Percentiles rank a stretch among this genome's conserved stretches.
These are phyloP conservation scores for Synchiropus splendidus DNA, from an alignment of 2,113 vertebrate species.

Conservation along the genomic window DNA sequence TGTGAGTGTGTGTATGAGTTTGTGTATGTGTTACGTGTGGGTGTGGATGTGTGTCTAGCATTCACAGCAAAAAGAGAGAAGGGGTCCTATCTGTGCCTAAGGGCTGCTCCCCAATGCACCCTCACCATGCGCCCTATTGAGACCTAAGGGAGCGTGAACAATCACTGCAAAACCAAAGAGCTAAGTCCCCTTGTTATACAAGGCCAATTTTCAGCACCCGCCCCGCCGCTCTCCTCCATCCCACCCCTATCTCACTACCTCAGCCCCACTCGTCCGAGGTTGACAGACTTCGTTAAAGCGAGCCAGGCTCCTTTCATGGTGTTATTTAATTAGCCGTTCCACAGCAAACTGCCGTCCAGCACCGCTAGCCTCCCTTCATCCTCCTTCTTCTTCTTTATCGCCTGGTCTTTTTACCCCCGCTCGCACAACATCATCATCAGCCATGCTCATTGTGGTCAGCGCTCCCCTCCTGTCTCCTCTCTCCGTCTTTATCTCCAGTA, in stretches of 20 bases:
- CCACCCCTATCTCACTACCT: slow-evolving; percentile 17
- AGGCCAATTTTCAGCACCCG: slow-evolving; percentile 69
- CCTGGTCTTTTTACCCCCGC: slow-evolving; percentile 12
- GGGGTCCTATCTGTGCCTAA: slow-evolving; percentile 53
- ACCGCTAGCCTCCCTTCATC: not conserved
- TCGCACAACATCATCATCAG: slow-evolving; percentile 54
- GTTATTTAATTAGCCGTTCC: slow-evolving; percentile 75
- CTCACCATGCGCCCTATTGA: slow-evolving; percentile 80
- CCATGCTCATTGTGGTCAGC: slow-evolving; percentile 19
- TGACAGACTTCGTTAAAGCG: slow-evolving; percentile 73
- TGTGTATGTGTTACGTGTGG: slow-evolving; percentile 30
- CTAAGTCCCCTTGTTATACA: slow-evolving; percentile 86
- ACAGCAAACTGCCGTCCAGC: slow-evolving; percentile 59
- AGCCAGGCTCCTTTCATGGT: slow-evolving; percentile 69
- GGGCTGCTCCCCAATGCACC: slow-evolving; percentile 65
- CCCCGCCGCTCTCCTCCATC: slow-evolving; percentile 53
- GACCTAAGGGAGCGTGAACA: slow-evolving; percentile 87
- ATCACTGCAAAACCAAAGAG: slow-evolving; percentile 81
- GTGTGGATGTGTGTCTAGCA: slow-evolving; percentile 44
- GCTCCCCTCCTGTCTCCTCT: slow-evolving; percentile 25
- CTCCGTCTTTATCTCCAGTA: slow-evolving; percentile 53
- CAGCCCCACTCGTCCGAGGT: slow-evolving; percentile 53
- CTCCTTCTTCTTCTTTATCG: slow-evolving; percentile 13
- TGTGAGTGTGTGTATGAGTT: slow-evolving; percentile 38
- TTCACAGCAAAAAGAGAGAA: slow-evolving; percentile 45